These are phyloP conservation scores for Ciconia stormi DNA, from an alignment of 2,113 vertebrate genomes.

Conservation along the genomic window DNA sequence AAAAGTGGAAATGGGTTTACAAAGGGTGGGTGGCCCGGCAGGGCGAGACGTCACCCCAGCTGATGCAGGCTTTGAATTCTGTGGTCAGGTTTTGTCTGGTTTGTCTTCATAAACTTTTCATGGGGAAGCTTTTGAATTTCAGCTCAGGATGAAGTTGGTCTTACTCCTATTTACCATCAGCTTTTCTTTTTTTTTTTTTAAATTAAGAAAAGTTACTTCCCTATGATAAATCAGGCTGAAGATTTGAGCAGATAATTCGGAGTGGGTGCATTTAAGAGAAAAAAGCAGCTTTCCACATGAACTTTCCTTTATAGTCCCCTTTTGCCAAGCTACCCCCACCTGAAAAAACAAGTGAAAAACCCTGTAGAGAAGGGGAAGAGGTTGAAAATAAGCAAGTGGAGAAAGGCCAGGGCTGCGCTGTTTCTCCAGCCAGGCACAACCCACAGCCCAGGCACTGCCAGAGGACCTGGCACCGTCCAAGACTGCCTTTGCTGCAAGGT, in stretches of 20 bases:
- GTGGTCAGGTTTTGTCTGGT: neutral
- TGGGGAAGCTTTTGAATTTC: neutral
- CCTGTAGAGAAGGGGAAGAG: neutral
- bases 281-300: neutral
- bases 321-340: neutral
- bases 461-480: neutral
- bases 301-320: neutral
- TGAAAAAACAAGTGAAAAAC: accelerated
- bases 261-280: neutral
- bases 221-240: neutral
- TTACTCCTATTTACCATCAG: neutral
- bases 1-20: neutral
- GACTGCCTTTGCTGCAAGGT: neutral
- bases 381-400: neutral
- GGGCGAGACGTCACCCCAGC: accelerated
- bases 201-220: neutral
- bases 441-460: neutral
- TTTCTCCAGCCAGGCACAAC: neutral
- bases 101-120: neutral
- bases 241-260: neutral
- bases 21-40: neutral
- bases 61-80: neutral
- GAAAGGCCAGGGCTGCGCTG: neutral
- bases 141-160: neutral
- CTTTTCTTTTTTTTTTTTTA: neutral